phyloP scores from a whole-genome alignment of 2,113 vertebrate genomes.

The Eudyptes chrysolophus region DNA sequence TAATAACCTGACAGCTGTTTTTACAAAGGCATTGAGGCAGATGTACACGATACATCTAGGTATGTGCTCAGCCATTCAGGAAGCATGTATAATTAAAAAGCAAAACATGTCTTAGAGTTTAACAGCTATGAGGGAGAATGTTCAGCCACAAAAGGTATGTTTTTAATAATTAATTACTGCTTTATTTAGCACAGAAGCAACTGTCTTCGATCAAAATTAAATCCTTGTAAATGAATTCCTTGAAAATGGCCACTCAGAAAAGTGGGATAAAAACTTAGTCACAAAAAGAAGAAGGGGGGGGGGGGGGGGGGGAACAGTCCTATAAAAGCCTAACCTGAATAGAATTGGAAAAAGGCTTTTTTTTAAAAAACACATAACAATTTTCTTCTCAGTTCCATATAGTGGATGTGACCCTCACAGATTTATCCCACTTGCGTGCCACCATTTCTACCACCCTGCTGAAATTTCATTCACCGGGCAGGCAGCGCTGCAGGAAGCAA shows the following conservation, averaged over 20 bases:
- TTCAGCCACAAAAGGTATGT: conserved; percentile 54
- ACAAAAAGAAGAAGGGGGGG: background rate
- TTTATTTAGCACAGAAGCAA: conserved; percentile 61
- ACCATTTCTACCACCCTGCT: background rate
- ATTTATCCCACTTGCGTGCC: background rate
- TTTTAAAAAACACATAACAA: background rate
- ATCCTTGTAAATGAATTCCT: background rate
- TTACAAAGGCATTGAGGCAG: background rate
- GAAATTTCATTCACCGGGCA: background rate
- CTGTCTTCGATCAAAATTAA: conserved; percentile 42
- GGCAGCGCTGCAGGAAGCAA: background rate
- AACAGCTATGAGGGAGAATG: background rate
- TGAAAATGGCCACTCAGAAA: background rate
- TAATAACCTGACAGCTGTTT: background rate
- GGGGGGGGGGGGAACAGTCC: too few species aligned
- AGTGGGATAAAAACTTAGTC: background rate
- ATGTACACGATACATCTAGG: background rate
- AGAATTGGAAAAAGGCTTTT: background rate
- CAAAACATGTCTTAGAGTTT: conserved; percentile 43
- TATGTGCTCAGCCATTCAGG: background rate
- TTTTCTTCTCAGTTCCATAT: background rate
- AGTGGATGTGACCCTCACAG: background rate
- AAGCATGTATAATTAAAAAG: conserved; percentile 38
- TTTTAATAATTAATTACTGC: conserved; percentile 64
- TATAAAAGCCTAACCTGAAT: background rate